These are phyloP conservation scores for Percina caprodes DNA, from an alignment of 2,113 vertebrate species.

Conservation along the genomic window DNA sequence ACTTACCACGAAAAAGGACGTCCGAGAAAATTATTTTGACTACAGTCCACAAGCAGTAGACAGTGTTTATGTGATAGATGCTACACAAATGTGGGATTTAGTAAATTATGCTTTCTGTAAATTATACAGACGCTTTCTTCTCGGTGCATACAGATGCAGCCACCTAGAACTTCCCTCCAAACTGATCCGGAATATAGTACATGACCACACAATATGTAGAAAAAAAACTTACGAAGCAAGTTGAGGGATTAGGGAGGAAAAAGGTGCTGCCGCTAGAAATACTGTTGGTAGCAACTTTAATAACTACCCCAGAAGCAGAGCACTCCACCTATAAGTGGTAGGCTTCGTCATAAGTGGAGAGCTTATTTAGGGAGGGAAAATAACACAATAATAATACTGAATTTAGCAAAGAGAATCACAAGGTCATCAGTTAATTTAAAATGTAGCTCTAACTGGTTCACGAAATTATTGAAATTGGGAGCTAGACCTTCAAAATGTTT, in stretches of 20 bases:
- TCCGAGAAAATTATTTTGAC: conserved; percentile 1
- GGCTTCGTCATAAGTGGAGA: neutral
- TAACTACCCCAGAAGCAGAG: neutral
- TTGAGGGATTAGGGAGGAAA: no score
- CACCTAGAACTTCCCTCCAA: no score
- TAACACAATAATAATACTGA: neutral
- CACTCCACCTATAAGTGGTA: neutral
- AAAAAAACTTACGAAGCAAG: no score
- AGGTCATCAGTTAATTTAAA: neutral
- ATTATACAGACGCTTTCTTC: neutral
- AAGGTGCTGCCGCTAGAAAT: neutral
- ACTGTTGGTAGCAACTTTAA: neutral
- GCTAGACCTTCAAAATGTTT: neutral
- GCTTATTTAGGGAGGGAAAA: neutral
- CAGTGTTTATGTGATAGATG: neutral
- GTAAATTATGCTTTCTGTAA: neutral
- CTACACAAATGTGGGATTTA: neutral
- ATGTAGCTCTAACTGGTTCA: conserved; percentile 7
- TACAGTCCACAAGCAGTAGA: neutral
- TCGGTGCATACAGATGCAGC: no score
- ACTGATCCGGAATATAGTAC: no score
- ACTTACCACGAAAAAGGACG: neutral
- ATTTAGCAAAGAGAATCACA: neutral
- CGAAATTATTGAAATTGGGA: neutral
- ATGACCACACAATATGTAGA: no score